Evolutionary conservation across 2,888 invertebrate genomes (phyloP).

Genomic region (Trachelus stipa): DNA sequence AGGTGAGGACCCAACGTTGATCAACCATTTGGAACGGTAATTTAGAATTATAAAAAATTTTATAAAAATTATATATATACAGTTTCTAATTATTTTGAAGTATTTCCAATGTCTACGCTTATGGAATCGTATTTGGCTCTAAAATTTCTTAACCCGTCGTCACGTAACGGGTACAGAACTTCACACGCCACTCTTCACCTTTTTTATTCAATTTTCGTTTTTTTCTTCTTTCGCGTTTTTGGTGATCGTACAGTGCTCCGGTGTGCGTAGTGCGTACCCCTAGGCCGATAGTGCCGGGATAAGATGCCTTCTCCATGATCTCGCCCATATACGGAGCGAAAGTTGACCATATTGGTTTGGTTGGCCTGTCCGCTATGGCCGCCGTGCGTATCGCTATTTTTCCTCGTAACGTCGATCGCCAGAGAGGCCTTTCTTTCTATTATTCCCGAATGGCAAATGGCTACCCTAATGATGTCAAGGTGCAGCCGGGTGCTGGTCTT

Average conservation of each 20-base stretch:
- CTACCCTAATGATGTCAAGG: slow-evolving; percentile 4
- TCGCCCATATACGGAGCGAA: slow-evolving; percentile 66
- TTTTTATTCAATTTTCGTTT: not conserved
- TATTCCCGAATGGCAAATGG: slow-evolving; percentile 1
- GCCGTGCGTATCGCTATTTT: slow-evolving; percentile 5
- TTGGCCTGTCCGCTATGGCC: slow-evolving; percentile 18
- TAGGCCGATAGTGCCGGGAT: slow-evolving; percentile 9
- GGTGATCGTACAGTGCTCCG: not conserved
- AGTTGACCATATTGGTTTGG: slow-evolving; percentile 56
- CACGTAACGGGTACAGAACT: not conserved
- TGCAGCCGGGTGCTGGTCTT: not conserved
- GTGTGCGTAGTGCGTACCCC: slow-evolving; percentile 1
- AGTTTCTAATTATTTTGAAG: not conserved
- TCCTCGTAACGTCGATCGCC: slow-evolving; percentile 5
- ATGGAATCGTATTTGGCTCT: not conserved
- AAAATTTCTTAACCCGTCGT: not conserved
- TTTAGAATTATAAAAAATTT: not conserved
- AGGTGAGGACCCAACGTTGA: not conserved
- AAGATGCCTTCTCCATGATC: slow-evolving; percentile 33
- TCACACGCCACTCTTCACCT: not conserved
- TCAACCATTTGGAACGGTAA: not conserved
- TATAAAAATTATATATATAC: not conserved
- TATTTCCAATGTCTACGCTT: not conserved
- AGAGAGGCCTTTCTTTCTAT: slow-evolving; percentile 6
- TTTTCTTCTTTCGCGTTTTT: slow-evolving; percentile 1